Evolutionary conservation across 2,888 invertebrate species (phyloP).

Genomic region (Hyposoter didymator): DNA sequence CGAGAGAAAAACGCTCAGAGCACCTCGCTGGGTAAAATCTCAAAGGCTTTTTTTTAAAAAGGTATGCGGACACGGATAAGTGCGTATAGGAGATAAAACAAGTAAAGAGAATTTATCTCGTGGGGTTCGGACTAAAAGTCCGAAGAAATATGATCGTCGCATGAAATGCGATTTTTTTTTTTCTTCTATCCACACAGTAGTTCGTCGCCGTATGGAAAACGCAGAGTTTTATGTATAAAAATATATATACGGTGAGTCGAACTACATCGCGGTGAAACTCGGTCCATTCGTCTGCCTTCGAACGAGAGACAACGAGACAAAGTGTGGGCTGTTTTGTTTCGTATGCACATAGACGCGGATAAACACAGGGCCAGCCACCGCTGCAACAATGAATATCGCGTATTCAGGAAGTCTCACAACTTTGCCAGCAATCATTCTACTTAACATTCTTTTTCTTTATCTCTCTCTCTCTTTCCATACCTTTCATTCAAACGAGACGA

Average conservation of each 20-base stretch:
- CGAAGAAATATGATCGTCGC: constrained; percentile 21
- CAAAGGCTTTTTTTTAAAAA: constrained; percentile 47
- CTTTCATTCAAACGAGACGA: constrained; percentile 57
- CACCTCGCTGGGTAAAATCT: constrained; percentile 48
- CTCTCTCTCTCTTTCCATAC: constrained; percentile 22
- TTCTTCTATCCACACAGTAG: not conserved
- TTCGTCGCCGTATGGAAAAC: not conserved
- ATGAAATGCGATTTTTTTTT: not conserved
- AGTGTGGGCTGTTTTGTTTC: constrained; percentile 59
- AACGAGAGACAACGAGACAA: constrained; percentile 61
- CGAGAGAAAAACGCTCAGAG: constrained; percentile 7
- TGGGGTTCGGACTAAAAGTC: constrained; percentile 40
- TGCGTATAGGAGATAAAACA: constrained; percentile 31
- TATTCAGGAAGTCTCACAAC: constrained; percentile 53
- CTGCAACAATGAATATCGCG: constrained; percentile 39
- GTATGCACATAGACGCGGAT: not conserved
- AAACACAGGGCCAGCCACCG: constrained; percentile 28
- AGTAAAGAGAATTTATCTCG: constrained; percentile 26
- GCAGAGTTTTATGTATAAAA: not conserved
- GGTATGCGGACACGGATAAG: constrained; percentile 31
- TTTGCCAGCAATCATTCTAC: constrained; percentile 57
- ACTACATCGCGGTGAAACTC: constrained; percentile 45
- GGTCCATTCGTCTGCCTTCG: constrained; percentile 65
- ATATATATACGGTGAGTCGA: not conserved
- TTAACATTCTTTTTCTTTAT: constrained; percentile 49